phyloP scores from a whole-genome alignment of 2,797 vertebrate species.

The Darevskia mixta region DNA sequence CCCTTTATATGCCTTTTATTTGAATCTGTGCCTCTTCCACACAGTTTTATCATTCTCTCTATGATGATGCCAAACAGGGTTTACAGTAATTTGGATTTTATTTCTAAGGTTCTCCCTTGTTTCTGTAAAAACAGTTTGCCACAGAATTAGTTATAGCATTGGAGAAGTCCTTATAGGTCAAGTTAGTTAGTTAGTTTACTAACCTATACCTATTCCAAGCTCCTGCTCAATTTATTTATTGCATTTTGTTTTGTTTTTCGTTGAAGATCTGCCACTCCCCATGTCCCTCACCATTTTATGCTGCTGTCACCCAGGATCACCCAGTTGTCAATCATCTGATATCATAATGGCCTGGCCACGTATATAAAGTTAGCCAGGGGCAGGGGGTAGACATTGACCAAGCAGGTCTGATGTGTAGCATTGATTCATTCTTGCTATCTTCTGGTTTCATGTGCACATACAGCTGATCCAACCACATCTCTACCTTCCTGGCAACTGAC shows the following conservation, averaged over 20 bases:
- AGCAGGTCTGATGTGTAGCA: too few relatives aligned
- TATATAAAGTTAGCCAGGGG: too few relatives aligned
- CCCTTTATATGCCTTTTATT: constrained; percentile 29
- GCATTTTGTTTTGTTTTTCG: neutral
- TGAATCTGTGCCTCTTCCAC: constrained; percentile 37
- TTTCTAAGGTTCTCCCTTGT: constrained; percentile 51
- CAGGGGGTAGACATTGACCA: too few relatives aligned
- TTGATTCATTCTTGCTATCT: too few relatives aligned
- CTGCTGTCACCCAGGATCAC: neutral
- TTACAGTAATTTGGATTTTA: constrained; percentile 14
- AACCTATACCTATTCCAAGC: neutral
- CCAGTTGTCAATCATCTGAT: too few relatives aligned
- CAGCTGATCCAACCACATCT: too few relatives aligned
- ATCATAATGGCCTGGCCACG: too few relatives aligned
- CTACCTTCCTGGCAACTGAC: too few relatives aligned
- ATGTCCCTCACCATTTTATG: neutral
- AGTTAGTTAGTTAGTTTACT: too few relatives aligned
- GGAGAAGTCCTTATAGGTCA: neutral
- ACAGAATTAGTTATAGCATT: neutral
- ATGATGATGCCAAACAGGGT: constrained; percentile 53
- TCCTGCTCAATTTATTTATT: constrained; percentile 17
- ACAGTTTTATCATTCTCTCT: constrained; percentile 42
- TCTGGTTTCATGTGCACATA: too few relatives aligned
- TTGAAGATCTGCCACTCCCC: too few relatives aligned
- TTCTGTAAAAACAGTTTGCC: neutral